Evolutionary conservation across 1,140 invertebrate species (phyloP).

Genomic region (Drosophila melanica): DNA sequence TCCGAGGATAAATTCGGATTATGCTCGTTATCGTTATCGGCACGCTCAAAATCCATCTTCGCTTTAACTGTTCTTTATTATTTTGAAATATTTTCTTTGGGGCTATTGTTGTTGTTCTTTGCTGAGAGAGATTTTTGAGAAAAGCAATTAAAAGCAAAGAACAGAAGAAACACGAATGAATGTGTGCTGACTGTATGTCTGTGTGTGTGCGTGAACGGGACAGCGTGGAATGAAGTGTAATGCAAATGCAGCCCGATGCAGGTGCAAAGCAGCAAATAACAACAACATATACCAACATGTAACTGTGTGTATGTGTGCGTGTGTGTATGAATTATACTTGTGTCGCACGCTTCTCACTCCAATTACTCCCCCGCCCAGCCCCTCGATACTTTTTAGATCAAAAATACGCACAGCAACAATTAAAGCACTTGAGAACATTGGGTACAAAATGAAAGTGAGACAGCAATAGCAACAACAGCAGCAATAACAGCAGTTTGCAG

Average conservation of each 20-base stretch:
- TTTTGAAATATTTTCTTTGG: slow-evolving; percentile 10
- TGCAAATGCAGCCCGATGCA: slow-evolving; percentile 31
- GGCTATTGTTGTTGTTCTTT: slow-evolving; percentile 27
- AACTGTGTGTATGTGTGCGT: slow-evolving; percentile 13
- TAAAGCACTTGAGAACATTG: slow-evolving; percentile 34
- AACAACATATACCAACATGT: slow-evolving; percentile 17
- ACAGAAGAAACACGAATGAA: slow-evolving; percentile 30
- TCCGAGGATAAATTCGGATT: slow-evolving; percentile 73
- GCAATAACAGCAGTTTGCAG: slow-evolving; percentile 35
- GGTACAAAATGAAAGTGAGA: slow-evolving; percentile 13
- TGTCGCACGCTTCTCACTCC: neutral
- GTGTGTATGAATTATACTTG: slow-evolving; percentile 17
- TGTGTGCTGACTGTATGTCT: slow-evolving; percentile 6
- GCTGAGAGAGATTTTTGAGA: slow-evolving; percentile 44
- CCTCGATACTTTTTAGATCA: slow-evolving; percentile 8
- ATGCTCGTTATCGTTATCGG: slow-evolving; percentile 62
- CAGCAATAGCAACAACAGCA: slow-evolving; percentile 36
- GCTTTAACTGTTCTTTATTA: slow-evolving; percentile 16
- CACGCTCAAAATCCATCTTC: slow-evolving; percentile 50
- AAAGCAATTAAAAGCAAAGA: slow-evolving; percentile 44
- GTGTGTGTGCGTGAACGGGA: slow-evolving; percentile 6
- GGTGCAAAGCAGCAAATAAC: slow-evolving; percentile 39
- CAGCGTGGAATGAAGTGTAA: slow-evolving; percentile 9
- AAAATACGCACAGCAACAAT: slow-evolving; percentile 57
- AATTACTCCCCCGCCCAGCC: neutral